Conservation (phyloP, 2,888 invertebrate genomes). For the Pollenia amentaria region DNA sequence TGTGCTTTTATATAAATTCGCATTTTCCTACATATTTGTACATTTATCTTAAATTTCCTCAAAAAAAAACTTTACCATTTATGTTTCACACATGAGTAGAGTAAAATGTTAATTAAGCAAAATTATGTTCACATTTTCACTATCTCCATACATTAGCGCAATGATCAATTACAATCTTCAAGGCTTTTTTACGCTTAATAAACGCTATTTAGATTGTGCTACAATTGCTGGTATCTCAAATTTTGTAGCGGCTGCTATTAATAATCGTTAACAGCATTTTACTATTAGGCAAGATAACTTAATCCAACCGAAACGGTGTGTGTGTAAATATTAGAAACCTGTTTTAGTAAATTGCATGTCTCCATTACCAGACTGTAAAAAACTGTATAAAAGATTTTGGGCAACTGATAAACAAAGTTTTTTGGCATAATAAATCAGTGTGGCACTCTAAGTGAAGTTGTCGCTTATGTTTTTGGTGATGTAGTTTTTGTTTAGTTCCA, state of each 20-base stretch:
- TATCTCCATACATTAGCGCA: conserved; percentile 23
- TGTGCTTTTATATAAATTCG: too few relatives aligned
- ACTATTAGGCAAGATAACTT: conserved; percentile 69
- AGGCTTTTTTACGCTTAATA: conserved; percentile 47
- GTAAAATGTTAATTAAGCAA: conserved; percentile 36
- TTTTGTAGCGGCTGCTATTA: conserved; percentile 47
- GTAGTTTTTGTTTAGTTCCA: background rate
- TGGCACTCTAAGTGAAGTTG: conserved; percentile 52
- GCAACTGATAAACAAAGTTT: conserved; percentile 57
- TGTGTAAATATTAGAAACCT: conserved; percentile 38
- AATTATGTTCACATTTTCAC: conserved; percentile 46
- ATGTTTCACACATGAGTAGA: background rate
- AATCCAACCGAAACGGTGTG: conserved; percentile 49
- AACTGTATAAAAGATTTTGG: conserved; percentile 68
- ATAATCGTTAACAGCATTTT: conserved; percentile 70
- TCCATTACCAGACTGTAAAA: conserved; percentile 64
- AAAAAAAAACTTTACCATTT: too few relatives aligned
- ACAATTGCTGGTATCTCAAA: conserved; percentile 41
- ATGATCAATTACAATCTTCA: conserved; percentile 50
- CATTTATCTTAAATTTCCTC: too few relatives aligned
- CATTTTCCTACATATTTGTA: too few relatives aligned
- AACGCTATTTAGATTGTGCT: conserved; percentile 30
- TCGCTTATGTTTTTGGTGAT: background rate
- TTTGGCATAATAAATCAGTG: conserved; percentile 71
- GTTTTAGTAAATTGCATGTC: conserved; percentile 50